phyloP scores from a whole-genome alignment of 2,888 invertebrate genomes.

The Troglohyphantes excavatus region DNA sequence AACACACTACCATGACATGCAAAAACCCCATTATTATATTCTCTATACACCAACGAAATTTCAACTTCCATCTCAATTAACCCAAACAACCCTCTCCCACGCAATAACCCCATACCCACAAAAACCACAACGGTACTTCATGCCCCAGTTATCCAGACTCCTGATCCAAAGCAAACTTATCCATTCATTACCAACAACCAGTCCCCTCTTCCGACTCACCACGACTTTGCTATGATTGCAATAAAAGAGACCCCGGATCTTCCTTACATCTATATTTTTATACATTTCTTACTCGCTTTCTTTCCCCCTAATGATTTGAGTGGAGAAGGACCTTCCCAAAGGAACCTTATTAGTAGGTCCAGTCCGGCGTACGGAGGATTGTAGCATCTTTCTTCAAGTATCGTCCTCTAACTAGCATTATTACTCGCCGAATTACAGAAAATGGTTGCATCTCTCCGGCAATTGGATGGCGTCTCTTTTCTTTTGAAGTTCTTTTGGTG shows the following conservation, averaged over 20 bases:
- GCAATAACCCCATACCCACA: neutral
- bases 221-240: slow-evolving; percentile 28
- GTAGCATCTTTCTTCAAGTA: slow-evolving; percentile 53
- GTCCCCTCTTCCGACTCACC: neutral
- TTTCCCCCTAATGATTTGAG: slow-evolving; percentile 51
- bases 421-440: slow-evolving; percentile 50
- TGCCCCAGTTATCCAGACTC: slow-evolving; percentile 10
- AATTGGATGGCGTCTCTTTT: slow-evolving; percentile 27
- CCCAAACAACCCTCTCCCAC: slow-evolving; percentile 12
- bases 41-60: neutral
- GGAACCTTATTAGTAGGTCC: slow-evolving; percentile 48
- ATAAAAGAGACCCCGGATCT: slow-evolving; percentile 12
- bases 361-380: slow-evolving; percentile 24
- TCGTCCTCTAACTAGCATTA: slow-evolving; percentile 60
- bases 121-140: neutral
- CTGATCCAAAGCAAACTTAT: slow-evolving; percentile 42
- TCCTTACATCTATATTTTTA: slow-evolving; percentile 6
- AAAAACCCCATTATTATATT: too few species aligned
- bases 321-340: slow-evolving; percentile 9
- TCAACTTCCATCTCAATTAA: too few species aligned
- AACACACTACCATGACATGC: too few species aligned
- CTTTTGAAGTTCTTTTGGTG: slow-evolving; percentile 33
- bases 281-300: neutral
- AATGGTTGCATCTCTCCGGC: slow-evolving; percentile 32
- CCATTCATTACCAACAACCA: slow-evolving; percentile 48